Conservation (phyloP, 37 sponge, comb jelly and placozoan genomes). For the Corticium candelabrum region DNA sequence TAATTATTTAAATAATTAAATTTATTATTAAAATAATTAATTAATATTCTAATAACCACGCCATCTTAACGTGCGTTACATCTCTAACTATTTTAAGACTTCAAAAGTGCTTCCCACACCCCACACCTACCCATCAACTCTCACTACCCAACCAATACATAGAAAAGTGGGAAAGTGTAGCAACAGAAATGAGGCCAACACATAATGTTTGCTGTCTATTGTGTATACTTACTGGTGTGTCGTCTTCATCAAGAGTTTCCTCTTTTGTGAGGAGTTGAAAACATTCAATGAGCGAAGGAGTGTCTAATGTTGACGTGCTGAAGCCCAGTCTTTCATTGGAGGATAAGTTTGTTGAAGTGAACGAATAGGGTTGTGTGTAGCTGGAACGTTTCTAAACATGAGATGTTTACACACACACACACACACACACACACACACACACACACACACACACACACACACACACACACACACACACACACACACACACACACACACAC, state of each 20-base stretch:
- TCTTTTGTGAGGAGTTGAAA: constrained; percentile 23
- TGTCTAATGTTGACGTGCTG: not conserved
- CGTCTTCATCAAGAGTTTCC: not conserved
- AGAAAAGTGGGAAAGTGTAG: too few species aligned
- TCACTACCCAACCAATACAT: too few species aligned
- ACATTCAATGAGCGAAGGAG: constrained; percentile 35
- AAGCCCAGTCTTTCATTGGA: too few species aligned
- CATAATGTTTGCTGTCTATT: too few species aligned
- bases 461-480: not conserved
- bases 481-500: not conserved
- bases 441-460: constrained; percentile 5
- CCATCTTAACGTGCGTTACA: too few species aligned
- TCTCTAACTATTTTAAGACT: too few species aligned
- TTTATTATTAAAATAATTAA: too few species aligned
- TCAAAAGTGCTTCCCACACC: too few species aligned
- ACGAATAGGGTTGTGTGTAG: constrained; percentile 50
- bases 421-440: constrained; percentile 25
- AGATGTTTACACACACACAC: constrained; percentile 32
- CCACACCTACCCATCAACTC: too few species aligned
- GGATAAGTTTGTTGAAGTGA: constrained; percentile 61
- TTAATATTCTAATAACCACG: too few species aligned
- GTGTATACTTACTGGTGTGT: constrained; percentile 9
- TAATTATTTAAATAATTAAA: too few species aligned
- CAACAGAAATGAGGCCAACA: too few species aligned
- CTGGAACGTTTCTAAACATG: constrained; percentile 37